Evolutionary conservation across 2,113 vertebrate genomes (phyloP), one percentile per base, ranked within the genome.

Genomic region (Hassar affinis): DNA sequence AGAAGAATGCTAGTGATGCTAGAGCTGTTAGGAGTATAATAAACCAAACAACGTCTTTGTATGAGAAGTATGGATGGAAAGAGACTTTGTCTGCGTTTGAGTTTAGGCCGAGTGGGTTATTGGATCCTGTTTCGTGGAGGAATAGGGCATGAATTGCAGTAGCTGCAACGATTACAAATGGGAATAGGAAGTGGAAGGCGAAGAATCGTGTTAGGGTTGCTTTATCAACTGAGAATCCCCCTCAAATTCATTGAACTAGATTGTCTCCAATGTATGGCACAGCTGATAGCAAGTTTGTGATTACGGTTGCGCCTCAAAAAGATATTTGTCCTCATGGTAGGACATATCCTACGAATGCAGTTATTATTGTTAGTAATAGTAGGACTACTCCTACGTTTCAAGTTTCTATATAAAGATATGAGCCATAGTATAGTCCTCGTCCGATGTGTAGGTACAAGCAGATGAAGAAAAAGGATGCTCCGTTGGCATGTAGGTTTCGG

Each of bases 271-370:
- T 25, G 4, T 80, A 80, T 0, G 86, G 89, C 0, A 86, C 49
- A 0, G 89, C 88, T 0, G 88, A 90, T 0, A 90, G 30, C 0
- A 90, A 78, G 30, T 89, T 90, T 0, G 90, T 91, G 0, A 91
- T 91, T 0, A 89, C 91, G 0, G 89, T 90, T 0, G 90, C 89
- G 0, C 87, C 90, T 85, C 88, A 91, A n/a, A 91, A 91, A 0
- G 86, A 89, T 82, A 91, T 90, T 76, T 92, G 86, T 0, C 89
- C 87, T 82, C 89, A 91, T 3, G 62, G 89, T 0, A 79, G 20
- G 0, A 91, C 84, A 0, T 92, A 90, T 0, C 89, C 91, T 1
- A 89, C 86, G 1, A 90, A 88, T 0, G 85, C 87, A 0, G 84
- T 86, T 11, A 79, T 83, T 80, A 90, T 91, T 0, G 80, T 10